Evolutionary conservation across 1,140 invertebrate species (phyloP), one percentile per base, ranked within the genome.

Genomic region (Octopus bimaculoides): DNA sequence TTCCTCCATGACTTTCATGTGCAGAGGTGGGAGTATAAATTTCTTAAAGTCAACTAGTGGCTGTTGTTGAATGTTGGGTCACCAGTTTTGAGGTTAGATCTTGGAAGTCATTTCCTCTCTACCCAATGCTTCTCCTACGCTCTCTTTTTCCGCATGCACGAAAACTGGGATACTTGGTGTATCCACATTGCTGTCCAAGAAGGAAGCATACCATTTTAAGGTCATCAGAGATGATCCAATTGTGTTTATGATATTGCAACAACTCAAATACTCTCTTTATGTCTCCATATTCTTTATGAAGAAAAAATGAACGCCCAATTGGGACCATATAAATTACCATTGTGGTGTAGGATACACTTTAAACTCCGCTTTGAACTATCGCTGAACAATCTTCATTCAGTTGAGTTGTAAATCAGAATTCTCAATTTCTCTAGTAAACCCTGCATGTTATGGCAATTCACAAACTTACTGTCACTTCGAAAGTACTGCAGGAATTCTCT

Each of bases 161-260:
- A 61, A 61, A 61, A 12, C 17, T 61, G 17, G 26, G 26, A 41
- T 41, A 41, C 26, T 41, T 41, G 56, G 56, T 61, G 56, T 61
- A 61, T 61, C 4, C 17, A 17, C 56, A 61, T 61, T 61, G 4
- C 4, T 61, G 17, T 12, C 9, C 56, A 61, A 61, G 56, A 61
- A 61, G 56, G 17, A 61, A 61, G 56, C 56, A 61, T 61, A 61
- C 56, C 56, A 61, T 61, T 61, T 61, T 61, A 61, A 61, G 56
- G 56, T 61, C 56, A 61, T 12, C 56, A 61, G 1, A 61, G 56
- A 8, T 61, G 56, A 61, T 61, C 56, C 56, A 61, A 61, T 17
- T 61, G 56, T 61, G 9, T 61, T 61, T 61, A 17, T 61, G 56
- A 61, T 61, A 61, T 61, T 61, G 56, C 56, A 61, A 61, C 56